Percentiles rank a stretch among this genome's conserved stretches.
Evolutionary conservation across 2,113 vertebrate species (phyloP).

Genomic region (Balaeniceps rex): DNA sequence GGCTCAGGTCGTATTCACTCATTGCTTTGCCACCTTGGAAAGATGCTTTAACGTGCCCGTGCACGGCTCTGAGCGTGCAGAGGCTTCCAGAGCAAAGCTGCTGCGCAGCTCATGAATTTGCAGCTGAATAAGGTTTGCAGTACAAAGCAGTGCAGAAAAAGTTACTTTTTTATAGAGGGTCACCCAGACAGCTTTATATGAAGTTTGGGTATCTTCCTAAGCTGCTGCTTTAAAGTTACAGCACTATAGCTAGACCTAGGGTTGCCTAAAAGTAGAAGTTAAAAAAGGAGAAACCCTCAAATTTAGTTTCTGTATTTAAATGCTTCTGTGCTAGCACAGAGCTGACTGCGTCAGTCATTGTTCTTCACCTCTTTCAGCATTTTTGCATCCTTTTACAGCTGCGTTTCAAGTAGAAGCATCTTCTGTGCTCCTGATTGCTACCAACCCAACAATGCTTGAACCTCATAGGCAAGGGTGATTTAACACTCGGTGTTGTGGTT

Average conservation of each 20-base stretch:
- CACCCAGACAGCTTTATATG: neutral
- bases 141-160: neutral
- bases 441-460: neutral
- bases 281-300: neutral
- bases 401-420: neutral
- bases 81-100: neutral
- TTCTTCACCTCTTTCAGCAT: too few relatives aligned
- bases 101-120: neutral
- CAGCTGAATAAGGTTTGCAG: neutral
- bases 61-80: neutral
- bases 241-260: too few relatives aligned
- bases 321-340: neutral
- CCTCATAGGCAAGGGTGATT: neutral
- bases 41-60: accelerated
- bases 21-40: neutral
- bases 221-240: neutral
- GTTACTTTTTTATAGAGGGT: neutral
- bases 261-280: neutral
- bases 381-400: neutral
- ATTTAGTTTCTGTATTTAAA: neutral
- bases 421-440: neutral
- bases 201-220: neutral
- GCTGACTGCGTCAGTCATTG: neutral
- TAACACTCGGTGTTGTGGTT: neutral
- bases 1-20: neutral